phyloP scores from a whole-genome alignment of 2,888 invertebrate species.

The Noctua janthina region DNA sequence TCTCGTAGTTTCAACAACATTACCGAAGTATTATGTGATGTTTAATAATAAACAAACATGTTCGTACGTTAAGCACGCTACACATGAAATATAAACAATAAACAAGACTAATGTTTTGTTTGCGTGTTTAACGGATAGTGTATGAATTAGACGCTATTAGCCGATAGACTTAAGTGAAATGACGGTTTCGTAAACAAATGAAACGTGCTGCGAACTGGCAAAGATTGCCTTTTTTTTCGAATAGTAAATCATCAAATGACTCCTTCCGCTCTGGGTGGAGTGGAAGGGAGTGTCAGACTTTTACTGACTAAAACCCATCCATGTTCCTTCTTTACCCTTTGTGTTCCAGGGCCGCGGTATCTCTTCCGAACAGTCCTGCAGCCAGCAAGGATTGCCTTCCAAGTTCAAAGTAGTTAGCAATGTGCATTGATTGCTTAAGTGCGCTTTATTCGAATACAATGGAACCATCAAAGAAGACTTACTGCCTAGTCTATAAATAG shows the following conservation, averaged over 20 bases:
- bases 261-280: no score
- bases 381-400: neutral
- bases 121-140: slow-evolving; percentile 48
- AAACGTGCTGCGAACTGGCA: neutral
- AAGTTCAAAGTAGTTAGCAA: slow-evolving; percentile 32
- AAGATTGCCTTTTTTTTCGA: neutral
- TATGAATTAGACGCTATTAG: slow-evolving; percentile 48
- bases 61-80: slow-evolving; percentile 32
- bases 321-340: no score
- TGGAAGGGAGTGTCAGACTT: no score
- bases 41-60: slow-evolving; percentile 48
- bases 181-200: slow-evolving; percentile 24
- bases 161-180: slow-evolving; percentile 25
- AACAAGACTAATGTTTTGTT: slow-evolving; percentile 58
- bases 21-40: slow-evolving; percentile 20
- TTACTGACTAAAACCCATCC: no score
- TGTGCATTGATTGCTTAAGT: slow-evolving; percentile 28
- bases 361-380: no score
- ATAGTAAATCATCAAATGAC: no score
- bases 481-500: slow-evolving; percentile 27
- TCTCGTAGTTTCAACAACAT: slow-evolving; percentile 35
- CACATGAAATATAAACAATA: slow-evolving; percentile 52
- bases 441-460: slow-evolving; percentile 52
- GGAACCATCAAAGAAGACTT: slow-evolving; percentile 37
- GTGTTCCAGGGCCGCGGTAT: no score